A percentile compares a stretch with the other conserved stretches of the same genome.
Evolutionary conservation across 2,888 invertebrate genomes (phyloP).

Genomic region (Drosophila aldrichi): DNA sequence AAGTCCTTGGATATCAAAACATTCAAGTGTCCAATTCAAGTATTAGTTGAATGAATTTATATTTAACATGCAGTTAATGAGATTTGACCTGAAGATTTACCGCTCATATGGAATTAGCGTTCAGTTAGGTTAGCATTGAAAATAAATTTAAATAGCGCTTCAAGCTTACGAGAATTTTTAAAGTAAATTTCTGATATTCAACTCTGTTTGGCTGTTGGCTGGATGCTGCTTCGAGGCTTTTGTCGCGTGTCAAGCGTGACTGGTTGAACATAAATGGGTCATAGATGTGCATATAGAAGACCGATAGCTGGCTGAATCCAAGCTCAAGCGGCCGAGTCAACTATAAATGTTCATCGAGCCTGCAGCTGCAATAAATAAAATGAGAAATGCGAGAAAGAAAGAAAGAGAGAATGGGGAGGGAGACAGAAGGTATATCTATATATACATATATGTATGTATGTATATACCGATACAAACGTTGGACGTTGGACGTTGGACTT

Average conservation of each 20-base stretch:
- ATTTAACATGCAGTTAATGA: neutral
- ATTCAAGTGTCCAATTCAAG: neutral
- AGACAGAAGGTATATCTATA: neutral
- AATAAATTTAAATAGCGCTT: neutral
- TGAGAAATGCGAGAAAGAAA: neutral
- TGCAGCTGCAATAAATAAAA: conserved; percentile 14
- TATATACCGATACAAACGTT: neutral
- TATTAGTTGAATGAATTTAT: neutral
- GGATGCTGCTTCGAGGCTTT: conserved; percentile 2
- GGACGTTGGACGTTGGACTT: neutral
- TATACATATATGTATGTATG: neutral
- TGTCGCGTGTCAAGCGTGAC: conserved; percentile 19
- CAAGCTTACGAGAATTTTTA: neutral
- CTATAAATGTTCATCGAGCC: conserved; percentile 19
- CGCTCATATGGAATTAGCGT: too few relatives aligned
- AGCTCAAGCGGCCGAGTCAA: conserved; percentile 15
- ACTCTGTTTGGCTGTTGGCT: neutral
- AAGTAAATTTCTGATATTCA: neutral
- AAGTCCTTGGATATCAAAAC: too few relatives aligned
- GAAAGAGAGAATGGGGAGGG: neutral
- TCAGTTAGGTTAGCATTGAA: too few relatives aligned
- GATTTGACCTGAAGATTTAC: too few relatives aligned
- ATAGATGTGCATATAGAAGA: conserved; percentile 31
- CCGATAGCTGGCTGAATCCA: conserved; percentile 27
- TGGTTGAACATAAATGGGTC: conserved; percentile 57